Percentiles rank a stretch among this genome's conserved stretches.
Evolutionary conservation across 2,797 vertebrate genomes (phyloP).

Genomic region (Botia almorhae): DNA sequence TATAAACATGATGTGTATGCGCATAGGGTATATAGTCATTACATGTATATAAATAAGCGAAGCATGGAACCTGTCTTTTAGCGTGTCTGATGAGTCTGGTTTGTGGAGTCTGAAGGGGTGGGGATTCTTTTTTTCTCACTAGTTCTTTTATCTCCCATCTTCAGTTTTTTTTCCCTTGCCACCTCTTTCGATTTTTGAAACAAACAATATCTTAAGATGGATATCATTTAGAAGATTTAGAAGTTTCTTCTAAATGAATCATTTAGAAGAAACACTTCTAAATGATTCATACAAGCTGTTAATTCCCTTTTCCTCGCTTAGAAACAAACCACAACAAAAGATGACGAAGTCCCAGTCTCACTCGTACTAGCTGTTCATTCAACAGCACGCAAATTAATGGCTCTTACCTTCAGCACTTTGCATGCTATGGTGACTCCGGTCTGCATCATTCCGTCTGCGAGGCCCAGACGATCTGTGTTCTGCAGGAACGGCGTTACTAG

Average conservation of each 20-base stretch:
- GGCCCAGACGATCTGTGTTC: constrained; percentile 89
- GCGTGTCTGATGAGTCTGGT: too few species aligned
- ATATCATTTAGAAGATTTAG: too few species aligned
- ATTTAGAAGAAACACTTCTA: neutral
- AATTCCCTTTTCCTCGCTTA: neutral
- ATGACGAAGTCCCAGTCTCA: neutral
- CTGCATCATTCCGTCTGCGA: constrained; percentile 93
- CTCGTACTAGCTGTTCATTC: neutral
- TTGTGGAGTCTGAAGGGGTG: too few species aligned
- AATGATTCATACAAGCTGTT: constrained; percentile 1
- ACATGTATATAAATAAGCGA: too few species aligned
- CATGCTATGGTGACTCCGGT: constrained; percentile 83
- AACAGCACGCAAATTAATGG: neutral
- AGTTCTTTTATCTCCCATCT: neutral
- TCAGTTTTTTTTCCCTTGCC: neutral
- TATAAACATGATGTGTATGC: too few species aligned
- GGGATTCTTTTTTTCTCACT: too few species aligned
- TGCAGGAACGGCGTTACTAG: constrained; percentile 92
- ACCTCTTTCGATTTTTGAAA: too few species aligned
- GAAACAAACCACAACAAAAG: neutral
- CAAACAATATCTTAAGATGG: neutral
- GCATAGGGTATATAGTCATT: too few species aligned
- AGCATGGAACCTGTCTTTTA: too few species aligned
- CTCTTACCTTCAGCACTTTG: constrained; percentile 87
- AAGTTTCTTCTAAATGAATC: too few species aligned